Base-by-base conservation (phyloP, 2,888 invertebrate species). In the Noctuana brunneofusca region DNA sequence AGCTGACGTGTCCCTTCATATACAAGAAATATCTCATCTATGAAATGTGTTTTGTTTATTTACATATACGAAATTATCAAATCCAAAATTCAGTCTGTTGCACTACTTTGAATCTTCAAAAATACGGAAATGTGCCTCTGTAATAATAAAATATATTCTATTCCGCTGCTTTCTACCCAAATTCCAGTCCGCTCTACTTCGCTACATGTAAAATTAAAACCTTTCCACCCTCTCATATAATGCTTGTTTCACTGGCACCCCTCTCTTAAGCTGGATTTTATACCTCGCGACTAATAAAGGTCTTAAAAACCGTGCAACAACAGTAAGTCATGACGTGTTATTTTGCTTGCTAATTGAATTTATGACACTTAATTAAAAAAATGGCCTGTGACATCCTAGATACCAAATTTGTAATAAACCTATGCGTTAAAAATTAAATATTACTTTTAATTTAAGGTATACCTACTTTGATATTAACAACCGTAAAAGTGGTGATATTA, bases 131-230 rank as follows among this genome's bases (percentile, higher is more conserved):
- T 20, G 11, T 11, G 43, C 9, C 2, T 38, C 38, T 43, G 3
- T 43, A 43, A 18, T 43, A 43, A 43, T 35, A 38, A 20, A 53
- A 53, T 22, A 24, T 22, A 38, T 38, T 22, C n/a, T 53, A 20
- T 53, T 32, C 35, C 53, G 53, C 18, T 48, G 8, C 22, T 49
- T n/a, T n/a, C n/a, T 38, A 54, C 38, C 38, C 54, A 38, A 22
- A 38, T 54, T 41, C 16, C 22, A 49, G 18, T 48, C 11, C 46
- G 46, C 46, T 48, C 46, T 9, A 22, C 38, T 38, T 38, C 24
- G 9, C 54, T 41, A 24, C 41, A 41, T 54, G 54, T 24, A 41
- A 54, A 54, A 54, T 54, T 54, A 38, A 54, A 24, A 8, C 6
- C 20, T 54, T 54, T 22, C 24, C 24, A 24, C 6, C 35, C 53